These are phyloP conservation scores for Heloderma charlesbogerti DNA, from an alignment of 2,113 vertebrate species.

Conservation along the genomic window DNA sequence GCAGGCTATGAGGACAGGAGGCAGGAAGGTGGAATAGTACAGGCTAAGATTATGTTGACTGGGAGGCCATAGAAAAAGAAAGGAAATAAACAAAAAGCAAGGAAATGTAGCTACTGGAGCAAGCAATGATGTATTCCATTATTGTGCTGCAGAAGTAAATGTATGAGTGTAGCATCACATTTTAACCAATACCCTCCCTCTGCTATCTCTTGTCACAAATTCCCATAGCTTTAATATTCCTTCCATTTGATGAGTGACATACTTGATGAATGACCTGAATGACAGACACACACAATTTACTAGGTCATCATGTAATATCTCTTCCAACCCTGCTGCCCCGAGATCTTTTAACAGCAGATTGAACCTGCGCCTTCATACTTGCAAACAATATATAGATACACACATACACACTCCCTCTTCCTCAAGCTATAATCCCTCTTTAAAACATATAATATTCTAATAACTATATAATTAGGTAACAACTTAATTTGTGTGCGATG, in stretches of 20 bases:
- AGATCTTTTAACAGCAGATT: neutral
- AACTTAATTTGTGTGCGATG: conserved; percentile 37
- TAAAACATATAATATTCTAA: conserved; percentile 1
- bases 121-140: neutral
- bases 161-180: neutral
- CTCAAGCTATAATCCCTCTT: neutral
- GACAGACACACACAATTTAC: neutral
- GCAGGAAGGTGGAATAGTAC: neutral
- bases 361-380: neutral
- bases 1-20: neutral
- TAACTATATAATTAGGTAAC: conserved; percentile 53
- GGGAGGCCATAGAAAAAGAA: neutral
- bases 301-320: neutral
- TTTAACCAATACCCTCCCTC: neutral
- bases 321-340: neutral
- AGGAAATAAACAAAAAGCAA: neutral
- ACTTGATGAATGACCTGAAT: neutral
- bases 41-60: neutral
- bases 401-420: neutral
- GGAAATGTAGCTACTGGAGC: neutral
- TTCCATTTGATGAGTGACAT: neutral
- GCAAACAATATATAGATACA: too few relatives aligned
- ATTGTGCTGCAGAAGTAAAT: neutral
- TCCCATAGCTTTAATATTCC: neutral
- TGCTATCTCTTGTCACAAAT: neutral